A percentile compares a stretch with the other conserved stretches of the same genome.
phyloP scores from a whole-genome alignment of 2,113 vertebrate genomes.

The Thunnus thynnus region DNA sequence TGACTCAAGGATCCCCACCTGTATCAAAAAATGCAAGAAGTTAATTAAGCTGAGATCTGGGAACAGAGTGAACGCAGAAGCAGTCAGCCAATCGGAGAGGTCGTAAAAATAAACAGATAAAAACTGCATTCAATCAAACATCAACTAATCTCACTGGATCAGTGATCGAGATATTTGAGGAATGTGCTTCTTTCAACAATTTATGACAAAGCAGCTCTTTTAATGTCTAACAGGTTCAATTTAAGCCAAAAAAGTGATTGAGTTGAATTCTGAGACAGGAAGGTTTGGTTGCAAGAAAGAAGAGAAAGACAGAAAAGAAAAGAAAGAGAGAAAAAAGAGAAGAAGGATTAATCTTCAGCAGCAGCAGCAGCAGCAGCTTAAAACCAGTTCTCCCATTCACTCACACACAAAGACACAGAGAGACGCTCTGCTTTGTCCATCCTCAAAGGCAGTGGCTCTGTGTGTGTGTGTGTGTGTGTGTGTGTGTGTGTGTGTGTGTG shows the following conservation, averaged over 20 bases:
- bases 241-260: not conserved
- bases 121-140: no score
- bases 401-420: slow-evolving; percentile 31
- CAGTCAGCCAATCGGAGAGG: no score
- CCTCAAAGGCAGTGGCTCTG: slow-evolving; percentile 14
- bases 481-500: slow-evolving; percentile 23
- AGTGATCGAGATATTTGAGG: not conserved
- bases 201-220: not conserved
- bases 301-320: not conserved
- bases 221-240: not conserved
- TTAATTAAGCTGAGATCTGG: no score
- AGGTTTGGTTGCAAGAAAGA: not conserved
- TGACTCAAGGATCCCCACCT: no score
- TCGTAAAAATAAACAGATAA: no score
- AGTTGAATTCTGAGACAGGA: not conserved
- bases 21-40: no score
- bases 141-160: no score
- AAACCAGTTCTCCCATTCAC: slow-evolving; percentile 27
- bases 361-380: not conserved
- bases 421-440: slow-evolving; percentile 20
- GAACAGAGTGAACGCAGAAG: no score
- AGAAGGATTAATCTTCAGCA: slow-evolving; percentile 25
- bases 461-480: slow-evolving; percentile 1
- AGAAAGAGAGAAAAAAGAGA: not conserved
- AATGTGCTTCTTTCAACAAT: not conserved